phyloP scores from a whole-genome alignment of 2,888 invertebrate species.

The Galeopsomyia nigrocyanea region DNA sequence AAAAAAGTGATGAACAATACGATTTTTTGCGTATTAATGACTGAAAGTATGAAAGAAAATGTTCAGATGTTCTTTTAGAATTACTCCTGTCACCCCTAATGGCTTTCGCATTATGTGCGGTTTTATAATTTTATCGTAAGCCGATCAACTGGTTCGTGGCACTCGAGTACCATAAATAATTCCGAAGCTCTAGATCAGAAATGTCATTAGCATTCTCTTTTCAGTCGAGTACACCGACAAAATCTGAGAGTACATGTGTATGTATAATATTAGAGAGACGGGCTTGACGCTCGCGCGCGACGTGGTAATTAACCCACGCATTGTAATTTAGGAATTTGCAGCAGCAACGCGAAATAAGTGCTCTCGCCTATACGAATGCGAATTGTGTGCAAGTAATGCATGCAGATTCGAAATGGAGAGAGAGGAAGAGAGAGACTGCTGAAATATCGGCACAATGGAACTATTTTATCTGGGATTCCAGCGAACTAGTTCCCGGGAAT shows the following conservation, averaged over 20 bases:
- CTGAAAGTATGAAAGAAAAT: too few relatives aligned
- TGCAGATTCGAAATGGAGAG: conserved; percentile 1
- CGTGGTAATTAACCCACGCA: conserved; percentile 24
- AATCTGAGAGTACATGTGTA: conserved; percentile 20
- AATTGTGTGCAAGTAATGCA: conserved; percentile 2
- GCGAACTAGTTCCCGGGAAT: conserved; percentile 9
- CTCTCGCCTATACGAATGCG: not conserved
- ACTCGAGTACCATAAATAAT: conserved; percentile 25
- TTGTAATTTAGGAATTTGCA: conserved; percentile 21
- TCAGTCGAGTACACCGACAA: not conserved
- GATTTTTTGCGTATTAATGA: too few relatives aligned
- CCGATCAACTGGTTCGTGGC: conserved; percentile 9
- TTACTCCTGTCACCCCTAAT: not conserved
- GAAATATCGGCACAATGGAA: conserved; percentile 13
- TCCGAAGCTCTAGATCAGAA: conserved; percentile 11
- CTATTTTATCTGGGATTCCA: conserved; percentile 15
- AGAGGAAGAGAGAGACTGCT: not conserved
- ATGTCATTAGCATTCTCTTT: conserved; percentile 30
- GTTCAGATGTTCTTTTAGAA: too few relatives aligned
- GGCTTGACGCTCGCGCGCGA: not conserved
- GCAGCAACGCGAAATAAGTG: conserved; percentile 14
- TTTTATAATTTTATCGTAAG: conserved; percentile 5
- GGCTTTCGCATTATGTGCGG: not conserved
- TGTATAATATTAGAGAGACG: not conserved
- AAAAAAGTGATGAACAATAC: too few relatives aligned